Conservation (phyloP, 2,797 vertebrate genomes). For the Sphenopsis melanotis region DNA sequence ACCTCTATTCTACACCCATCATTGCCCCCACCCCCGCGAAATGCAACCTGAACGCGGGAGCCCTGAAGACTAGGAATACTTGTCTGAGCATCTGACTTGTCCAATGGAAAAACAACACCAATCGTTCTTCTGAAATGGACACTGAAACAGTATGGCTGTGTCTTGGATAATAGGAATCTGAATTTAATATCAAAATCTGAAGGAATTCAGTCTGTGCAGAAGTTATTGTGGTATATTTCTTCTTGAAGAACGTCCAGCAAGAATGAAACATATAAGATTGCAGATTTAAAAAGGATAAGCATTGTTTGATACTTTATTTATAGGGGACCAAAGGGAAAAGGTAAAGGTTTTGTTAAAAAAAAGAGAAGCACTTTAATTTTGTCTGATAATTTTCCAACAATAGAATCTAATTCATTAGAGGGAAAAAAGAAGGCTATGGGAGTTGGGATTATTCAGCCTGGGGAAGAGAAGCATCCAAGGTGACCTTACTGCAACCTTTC, state of each 20-base stretch:
- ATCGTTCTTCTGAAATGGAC: background rate
- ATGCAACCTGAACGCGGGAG: fast-evolving
- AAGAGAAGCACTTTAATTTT: constrained; percentile 54
- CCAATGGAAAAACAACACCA: background rate
- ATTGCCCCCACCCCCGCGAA: background rate
- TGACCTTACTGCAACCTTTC: background rate
- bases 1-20: fast-evolving
- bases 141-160: background rate
- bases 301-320: background rate
- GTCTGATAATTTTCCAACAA: constrained; percentile 67
- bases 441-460: background rate
- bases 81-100: background rate
- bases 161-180: background rate
- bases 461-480: background rate
- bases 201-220: background rate
- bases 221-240: background rate
- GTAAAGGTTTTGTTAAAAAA: background rate
- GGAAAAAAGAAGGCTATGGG: background rate
- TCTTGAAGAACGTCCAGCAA: background rate
- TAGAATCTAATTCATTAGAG: constrained; percentile 62
- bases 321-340: background rate
- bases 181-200: background rate
- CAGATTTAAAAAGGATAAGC: background rate
- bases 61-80: background rate
- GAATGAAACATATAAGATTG: background rate